Evolutionary conservation across 2,797 vertebrate genomes (phyloP), one percentile per base, ranked within the genome.

Genomic region (Euthynnus affinis): DNA sequence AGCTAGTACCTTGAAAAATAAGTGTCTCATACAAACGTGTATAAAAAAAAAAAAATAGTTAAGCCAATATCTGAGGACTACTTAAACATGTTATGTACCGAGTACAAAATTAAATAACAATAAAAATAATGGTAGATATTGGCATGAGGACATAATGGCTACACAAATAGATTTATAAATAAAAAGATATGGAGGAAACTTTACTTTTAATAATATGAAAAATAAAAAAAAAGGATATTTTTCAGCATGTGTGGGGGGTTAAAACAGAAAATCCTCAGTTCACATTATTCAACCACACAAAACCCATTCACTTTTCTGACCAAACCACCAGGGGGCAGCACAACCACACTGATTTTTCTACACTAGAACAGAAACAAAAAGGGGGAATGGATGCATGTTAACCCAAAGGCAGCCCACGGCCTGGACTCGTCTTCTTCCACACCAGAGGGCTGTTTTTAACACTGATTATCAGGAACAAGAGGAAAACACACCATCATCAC

Each of bases 21-120:
- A 74, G 66, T 62, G 76, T 85, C 70, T 87, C 79, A 87, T 89
- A 92, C 81, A 90, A 91, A 91, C 72, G 40, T 79, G 72, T 82
- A 85, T 83, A 84, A 83, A 92, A 87, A n/a, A n/a, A n/a, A n/a
- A n/a, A 87, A 87, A 87, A 78, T 64, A 65, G 70, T 83, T 66
- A 78, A 81, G 73, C 69, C 65, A 83, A 87, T 78, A 90, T 85
- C 78, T 52, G 73, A 85, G 53, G 64, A 87, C 86, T 91, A 94
- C 79, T 52, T 82, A 75, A 88, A 71, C 73, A 85, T 81, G 76
- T 82, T 83, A 81, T 89, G 90, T 89, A 92, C 83, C 88, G 90
- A 83, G 84, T 94, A 94, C 89, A 93, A 93, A 93, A 87, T 84
- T 92, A 93, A 92, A 94, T 88, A 89, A 90, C 51, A 89, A 87